Evolutionary conservation across 2,113 vertebrate genomes (phyloP).

Genomic region (Puntigrus tetrazona): DNA sequence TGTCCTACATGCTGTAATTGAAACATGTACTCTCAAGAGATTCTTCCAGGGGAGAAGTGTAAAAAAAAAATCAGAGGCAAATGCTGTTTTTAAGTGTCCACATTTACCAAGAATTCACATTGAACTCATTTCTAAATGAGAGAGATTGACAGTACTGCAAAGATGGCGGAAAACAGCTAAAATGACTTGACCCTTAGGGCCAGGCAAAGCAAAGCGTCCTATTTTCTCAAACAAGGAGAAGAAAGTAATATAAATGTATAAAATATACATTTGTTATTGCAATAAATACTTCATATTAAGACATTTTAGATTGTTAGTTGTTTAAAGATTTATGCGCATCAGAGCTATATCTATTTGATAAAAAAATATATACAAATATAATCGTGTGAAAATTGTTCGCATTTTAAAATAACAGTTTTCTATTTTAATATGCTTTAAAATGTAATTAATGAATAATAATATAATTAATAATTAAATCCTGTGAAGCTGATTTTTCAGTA

Average conservation of each 20-base stretch:
- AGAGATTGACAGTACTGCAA: neutral
- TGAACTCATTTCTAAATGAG: constrained; percentile 12
- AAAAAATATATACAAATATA: too few species aligned
- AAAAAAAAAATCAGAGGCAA: neutral
- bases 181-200: neutral
- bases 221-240: neutral
- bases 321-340: too few species aligned
- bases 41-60: neutral
- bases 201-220: neutral
- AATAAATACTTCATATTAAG: too few species aligned
- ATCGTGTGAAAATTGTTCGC: too few species aligned
- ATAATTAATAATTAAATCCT: too few species aligned
- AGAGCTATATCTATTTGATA: too few species aligned
- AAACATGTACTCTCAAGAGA: constrained; percentile 30
- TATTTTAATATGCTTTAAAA: too few species aligned
- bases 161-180: neutral
- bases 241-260: neutral
- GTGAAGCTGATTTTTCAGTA: too few species aligned
- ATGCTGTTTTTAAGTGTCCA: neutral
- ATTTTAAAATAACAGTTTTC: too few species aligned
- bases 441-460: too few species aligned
- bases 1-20: constrained; percentile 46
- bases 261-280: neutral
- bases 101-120: neutral
- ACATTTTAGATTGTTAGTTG: too few species aligned